Evolutionary conservation across 92 coral and sea anemone genomes (phyloP), one percentile per base, ranked within the genome.

Genomic region (Epizoanthus rinbou): DNA sequence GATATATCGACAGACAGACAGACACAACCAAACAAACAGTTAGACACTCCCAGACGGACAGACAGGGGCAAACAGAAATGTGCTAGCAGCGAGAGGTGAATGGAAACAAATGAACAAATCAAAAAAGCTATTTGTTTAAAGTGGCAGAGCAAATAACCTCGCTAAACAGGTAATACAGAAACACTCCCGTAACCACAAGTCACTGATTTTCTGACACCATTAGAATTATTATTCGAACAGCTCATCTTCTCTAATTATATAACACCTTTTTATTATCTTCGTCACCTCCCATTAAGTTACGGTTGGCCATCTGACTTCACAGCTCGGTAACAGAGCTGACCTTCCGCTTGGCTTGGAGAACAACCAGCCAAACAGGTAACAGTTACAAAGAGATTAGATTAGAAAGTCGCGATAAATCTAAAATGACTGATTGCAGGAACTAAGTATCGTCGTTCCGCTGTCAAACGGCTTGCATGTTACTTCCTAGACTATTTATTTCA

Each of bases 221-320:
- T 50, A 75, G 8, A n/a, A 37, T 62, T 78, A 14, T 57, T 17
- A 78, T 78, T 78, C 25, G 15, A 78, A 60, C 54, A 50, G 54
- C 54, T 50, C 54, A 11, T 60, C 21, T 78, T 71, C 75, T 14
- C 43, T 37, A 37, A 37, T 37, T 6, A 37, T 37, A n/a, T 62
- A 75, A 33, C 33, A 35, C 13, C 58, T 37, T 57, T 58, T 62
- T 65, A 78, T 62, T 74, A 23, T 59, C 45, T 39, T 78, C 69
- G 64, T 37, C 66, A 57, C 43, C 56, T 78, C 59, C 1, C 43
- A 78, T 78, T 78, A 78, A 78, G 41, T 33, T 78, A 60, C 66
- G 71, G 62, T 78, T 78, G 43, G 82, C 69, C 66, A 78, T 78
- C 82, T 62, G 57, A 37, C 82, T 78, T 78, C 62, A 78, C 54